Conservation (phyloP, 2,888 invertebrate species). For the Stenodera caucasica region DNA sequence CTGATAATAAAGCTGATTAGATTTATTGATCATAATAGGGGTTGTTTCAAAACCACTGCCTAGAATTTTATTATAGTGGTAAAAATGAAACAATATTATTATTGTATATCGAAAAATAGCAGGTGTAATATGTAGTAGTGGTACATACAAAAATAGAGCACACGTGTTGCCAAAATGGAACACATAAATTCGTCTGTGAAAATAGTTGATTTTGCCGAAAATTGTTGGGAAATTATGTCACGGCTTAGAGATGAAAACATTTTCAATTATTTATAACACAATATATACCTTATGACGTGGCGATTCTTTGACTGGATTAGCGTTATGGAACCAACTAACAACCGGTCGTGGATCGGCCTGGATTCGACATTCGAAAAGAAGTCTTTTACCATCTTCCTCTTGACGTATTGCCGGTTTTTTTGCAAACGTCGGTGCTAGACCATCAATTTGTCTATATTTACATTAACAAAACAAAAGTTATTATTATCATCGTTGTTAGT, state of each 20-base stretch:
- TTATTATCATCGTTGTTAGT: too few relatives aligned
- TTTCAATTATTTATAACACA: slow-evolving; percentile 8
- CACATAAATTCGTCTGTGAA: slow-evolving; percentile 34
- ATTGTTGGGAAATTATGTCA: slow-evolving; percentile 24
- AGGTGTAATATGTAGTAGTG: slow-evolving; percentile 40
- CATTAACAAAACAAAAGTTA: slow-evolving; percentile 40
- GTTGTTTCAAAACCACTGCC: slow-evolving; percentile 30
- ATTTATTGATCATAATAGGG: neutral
- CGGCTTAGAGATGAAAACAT: slow-evolving; percentile 16
- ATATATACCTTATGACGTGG: slow-evolving; percentile 79
- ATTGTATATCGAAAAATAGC: slow-evolving; percentile 36
- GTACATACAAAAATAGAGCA: slow-evolving; percentile 39
- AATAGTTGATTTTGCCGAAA: slow-evolving; percentile 31
- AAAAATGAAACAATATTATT: slow-evolving; percentile 22
- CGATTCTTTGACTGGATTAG: slow-evolving; percentile 76
- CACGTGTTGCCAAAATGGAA: slow-evolving; percentile 37
- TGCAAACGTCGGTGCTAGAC: slow-evolving; percentile 95
- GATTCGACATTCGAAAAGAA: slow-evolving; percentile 92
- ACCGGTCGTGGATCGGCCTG: slow-evolving; percentile 90
- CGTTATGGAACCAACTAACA: slow-evolving; percentile 90
- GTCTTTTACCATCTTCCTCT: slow-evolving; percentile 92
- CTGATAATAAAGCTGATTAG: neutral
- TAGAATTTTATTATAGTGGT: slow-evolving; percentile 32
- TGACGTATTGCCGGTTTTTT: slow-evolving; percentile 97
- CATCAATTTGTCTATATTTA: slow-evolving; percentile 86